Evolutionary conservation across 2,113 vertebrate species (phyloP).

Genomic region (Myrmophylax atrothorax): DNA sequence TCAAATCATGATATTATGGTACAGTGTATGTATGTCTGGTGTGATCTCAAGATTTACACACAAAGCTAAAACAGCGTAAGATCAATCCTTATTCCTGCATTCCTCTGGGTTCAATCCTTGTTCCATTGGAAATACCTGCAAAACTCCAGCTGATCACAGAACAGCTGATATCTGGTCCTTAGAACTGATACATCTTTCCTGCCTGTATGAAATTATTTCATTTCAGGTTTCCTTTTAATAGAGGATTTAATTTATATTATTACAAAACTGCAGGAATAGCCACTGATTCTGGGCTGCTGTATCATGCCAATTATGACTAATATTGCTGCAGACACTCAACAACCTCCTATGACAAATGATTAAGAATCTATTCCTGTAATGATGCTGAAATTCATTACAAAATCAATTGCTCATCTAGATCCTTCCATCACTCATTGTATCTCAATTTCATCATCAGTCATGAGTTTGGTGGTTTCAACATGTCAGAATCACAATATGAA

Average conservation of each 20-base stretch:
- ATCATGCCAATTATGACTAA: neutral
- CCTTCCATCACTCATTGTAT: neutral
- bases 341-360: neutral
- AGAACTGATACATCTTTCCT: neutral
- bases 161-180: neutral
- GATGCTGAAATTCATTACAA: constrained; percentile 1
- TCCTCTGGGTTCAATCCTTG: neutral
- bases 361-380: neutral
- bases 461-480: neutral
- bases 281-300: neutral
- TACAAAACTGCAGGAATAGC: neutral
- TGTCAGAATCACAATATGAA: neutral
- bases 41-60: neutral
- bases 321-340: neutral
- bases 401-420: neutral
- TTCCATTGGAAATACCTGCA: neutral
- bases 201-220: neutral
- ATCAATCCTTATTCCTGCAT: neutral
- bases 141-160: neutral
- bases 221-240: neutral
- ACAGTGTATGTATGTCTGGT: neutral
- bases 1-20: neutral
- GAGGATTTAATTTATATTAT: neutral
- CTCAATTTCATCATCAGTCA: neutral
- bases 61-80: neutral